Evolutionary conservation across 1,140 invertebrate genomes (phyloP), one percentile per base, ranked within the genome.

Genomic region (Pseudomyrmex flavicornis): DNA sequence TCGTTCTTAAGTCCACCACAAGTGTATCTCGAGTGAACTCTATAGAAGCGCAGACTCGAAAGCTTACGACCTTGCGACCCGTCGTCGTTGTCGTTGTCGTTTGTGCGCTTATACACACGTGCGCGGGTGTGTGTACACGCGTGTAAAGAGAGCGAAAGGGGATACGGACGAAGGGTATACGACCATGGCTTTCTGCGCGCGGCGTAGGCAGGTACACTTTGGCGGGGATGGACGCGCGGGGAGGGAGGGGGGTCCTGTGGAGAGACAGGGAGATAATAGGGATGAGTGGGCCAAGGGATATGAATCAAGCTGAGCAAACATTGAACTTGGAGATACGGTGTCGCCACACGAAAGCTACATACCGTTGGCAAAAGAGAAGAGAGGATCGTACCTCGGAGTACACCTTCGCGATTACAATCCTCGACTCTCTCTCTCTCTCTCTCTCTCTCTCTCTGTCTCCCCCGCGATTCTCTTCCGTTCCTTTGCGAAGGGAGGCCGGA

Each of bases 251-350:
- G 74, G 66, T 62, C 48, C 82, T 66, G 69, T 77, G 61, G 84
- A 82, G 75, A 80, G 87, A 79, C 79, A 61, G 59, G 79, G 83
- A 91, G 83, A 91, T 86, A 87, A 89, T 82, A 85, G 80, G 84
- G 84, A 90, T 84, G 87, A 89, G 89, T 91, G 90, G 88, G 84
- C 90, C 80, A 88, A 85, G 91, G 88, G 90, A 91, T 90, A 93
- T 92, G 93, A 94, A 94, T 94, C 94, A 94, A 94, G 93, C 93
- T 94, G 93, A 91, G 92, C 92, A 94, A 94, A 94, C 93, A 94
- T 93, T 91, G 89, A 93, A 94, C 91, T 93, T 91, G 86, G 91
- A 93, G 94, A 94, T 94, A 94, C 91, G 91, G 88, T 91, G 88
- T 90, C 87, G 88, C 85, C 87, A 68, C 80, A 85, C 69, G 84